These are phyloP conservation scores for Parus major DNA, from an alignment of 2,113 vertebrate species.

Conservation along the genomic window DNA sequence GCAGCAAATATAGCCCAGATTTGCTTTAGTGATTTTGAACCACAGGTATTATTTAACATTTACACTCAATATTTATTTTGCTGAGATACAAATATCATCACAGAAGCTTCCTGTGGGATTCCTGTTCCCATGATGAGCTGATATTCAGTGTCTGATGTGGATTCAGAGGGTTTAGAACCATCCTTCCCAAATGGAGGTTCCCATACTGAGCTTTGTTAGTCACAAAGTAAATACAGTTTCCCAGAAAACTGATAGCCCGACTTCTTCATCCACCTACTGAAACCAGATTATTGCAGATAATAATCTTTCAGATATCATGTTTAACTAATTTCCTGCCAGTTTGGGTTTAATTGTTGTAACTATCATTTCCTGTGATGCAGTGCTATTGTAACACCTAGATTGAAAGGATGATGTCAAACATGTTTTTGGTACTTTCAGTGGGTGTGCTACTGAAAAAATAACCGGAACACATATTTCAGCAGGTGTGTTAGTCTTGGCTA, in stretches of 20 bases:
- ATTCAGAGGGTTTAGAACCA: background rate
- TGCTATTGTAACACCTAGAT: background rate
- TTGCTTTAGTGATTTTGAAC: background rate
- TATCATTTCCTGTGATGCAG: conserved; percentile 17
- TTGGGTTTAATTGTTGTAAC: background rate
- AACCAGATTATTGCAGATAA: background rate
- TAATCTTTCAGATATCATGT: background rate
- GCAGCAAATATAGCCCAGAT: background rate
- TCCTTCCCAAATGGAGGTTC: background rate
- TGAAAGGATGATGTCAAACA: background rate
- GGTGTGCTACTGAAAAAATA: conserved; percentile 30
- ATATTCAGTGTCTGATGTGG: background rate
- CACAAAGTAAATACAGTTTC: background rate
- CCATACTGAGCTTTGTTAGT: background rate
- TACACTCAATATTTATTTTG: background rate
- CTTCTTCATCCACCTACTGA: background rate
- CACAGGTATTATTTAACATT: background rate
- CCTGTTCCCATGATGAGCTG: background rate
- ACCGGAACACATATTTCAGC: background rate
- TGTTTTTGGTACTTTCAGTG: conserved; percentile 8
- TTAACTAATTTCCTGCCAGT: background rate
- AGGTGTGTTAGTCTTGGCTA: conserved; percentile 72
- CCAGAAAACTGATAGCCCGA: background rate
- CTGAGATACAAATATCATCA: background rate
- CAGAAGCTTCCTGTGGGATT: background rate